Evolutionary conservation across 2,797 vertebrate genomes (phyloP).

Genomic region (Poecilia picta): DNA sequence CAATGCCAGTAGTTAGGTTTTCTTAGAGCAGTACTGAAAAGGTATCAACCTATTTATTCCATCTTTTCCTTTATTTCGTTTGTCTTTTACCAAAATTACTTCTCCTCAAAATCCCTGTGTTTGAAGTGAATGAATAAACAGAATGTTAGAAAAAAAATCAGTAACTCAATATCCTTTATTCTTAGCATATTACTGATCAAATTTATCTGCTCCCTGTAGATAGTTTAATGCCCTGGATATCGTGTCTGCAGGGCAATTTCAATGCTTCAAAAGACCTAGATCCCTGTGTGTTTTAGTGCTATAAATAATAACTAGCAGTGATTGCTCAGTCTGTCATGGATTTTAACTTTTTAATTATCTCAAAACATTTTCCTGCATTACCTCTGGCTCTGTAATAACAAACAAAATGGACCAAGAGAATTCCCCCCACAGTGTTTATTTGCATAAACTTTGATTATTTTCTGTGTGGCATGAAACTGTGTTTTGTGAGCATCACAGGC

Average conservation of each 20-base stretch:
- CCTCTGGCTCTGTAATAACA: constrained; percentile 17
- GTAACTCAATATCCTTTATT: background rate
- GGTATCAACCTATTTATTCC: background rate
- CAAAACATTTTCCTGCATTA: background rate
- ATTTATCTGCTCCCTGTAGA: background rate
- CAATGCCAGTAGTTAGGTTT: background rate
- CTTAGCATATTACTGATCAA: background rate
- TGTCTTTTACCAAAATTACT: background rate
- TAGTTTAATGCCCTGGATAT: background rate
- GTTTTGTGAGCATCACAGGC: constrained; percentile 14
- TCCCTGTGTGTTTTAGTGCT: background rate
- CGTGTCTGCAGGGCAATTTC: background rate
- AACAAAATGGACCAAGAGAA: background rate
- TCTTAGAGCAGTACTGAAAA: background rate
- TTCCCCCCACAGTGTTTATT: constrained; percentile 16
- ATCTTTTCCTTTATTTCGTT: background rate
- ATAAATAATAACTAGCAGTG: constrained; percentile 10
- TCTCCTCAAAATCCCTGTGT: background rate
- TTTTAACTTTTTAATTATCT: constrained; percentile 13
- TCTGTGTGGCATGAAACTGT: background rate
- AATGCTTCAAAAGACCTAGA: background rate
- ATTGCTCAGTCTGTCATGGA: background rate
- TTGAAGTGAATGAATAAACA: background rate
- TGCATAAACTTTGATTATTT: background rate
- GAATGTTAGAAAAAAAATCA: background rate